Evolutionary conservation across 2,113 vertebrate species (phyloP).

Genomic region (Thymallus thymallus): DNA sequence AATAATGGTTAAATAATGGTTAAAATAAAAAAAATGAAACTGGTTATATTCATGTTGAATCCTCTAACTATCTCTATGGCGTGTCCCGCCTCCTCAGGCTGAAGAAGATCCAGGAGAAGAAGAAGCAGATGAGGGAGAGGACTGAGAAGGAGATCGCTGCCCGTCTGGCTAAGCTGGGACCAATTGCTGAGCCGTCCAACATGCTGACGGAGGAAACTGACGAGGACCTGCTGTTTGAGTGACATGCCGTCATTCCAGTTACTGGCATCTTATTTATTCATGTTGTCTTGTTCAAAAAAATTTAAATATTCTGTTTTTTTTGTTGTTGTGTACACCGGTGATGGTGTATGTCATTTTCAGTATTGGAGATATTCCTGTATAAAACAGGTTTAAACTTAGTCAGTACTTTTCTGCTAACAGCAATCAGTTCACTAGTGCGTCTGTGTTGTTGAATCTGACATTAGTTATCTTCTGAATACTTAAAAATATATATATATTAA

Average conservation of each 20-base stretch:
- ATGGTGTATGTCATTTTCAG: slow-evolving; percentile 46
- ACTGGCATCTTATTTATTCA: slow-evolving; percentile 68
- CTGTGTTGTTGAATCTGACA: not conserved
- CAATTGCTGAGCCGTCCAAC: slow-evolving; percentile 84
- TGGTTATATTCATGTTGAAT: too few species aligned
- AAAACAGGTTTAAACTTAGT: not conserved
- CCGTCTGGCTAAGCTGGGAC: slow-evolving; percentile 72
- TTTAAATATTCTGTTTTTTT: slow-evolving; percentile 9
- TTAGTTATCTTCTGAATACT: slow-evolving; percentile 5
- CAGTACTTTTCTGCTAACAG: slow-evolving; percentile 8
- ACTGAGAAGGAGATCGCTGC: slow-evolving; percentile 81
- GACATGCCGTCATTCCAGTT: slow-evolving; percentile 28
- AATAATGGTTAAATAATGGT: too few species aligned
- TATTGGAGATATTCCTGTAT: slow-evolving; percentile 39
- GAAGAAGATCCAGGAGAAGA: slow-evolving; percentile 99
- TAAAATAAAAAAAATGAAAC: too few species aligned
- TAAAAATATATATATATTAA: slow-evolving; percentile 30
- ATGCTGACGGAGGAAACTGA: slow-evolving; percentile 92
- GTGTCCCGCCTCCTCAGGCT: slow-evolving; percentile 71
- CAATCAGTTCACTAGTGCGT: slow-evolving; percentile 3
- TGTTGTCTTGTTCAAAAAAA: slow-evolving; percentile 26
- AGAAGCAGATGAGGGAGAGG: slow-evolving; percentile 90
- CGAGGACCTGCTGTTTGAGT: slow-evolving; percentile 95
- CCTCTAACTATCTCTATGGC: not conserved
- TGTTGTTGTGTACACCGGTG: slow-evolving; percentile 45